Evolutionary conservation across 2,888 invertebrate species (phyloP), one percentile per base, ranked within the genome.

Genomic region (Allygus modestus): DNA sequence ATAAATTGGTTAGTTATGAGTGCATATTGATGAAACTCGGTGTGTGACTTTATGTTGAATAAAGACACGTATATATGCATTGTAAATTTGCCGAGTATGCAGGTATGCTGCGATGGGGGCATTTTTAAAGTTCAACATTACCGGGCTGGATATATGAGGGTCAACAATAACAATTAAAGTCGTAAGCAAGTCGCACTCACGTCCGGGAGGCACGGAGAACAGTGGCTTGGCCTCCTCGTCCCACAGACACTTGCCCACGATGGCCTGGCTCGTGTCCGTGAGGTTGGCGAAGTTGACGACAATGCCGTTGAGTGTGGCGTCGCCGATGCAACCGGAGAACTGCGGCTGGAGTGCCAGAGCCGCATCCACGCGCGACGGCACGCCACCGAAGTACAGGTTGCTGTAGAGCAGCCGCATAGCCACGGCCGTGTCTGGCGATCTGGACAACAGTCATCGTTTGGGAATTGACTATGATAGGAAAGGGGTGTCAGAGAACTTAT

Each of bases 251-350:
- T 92, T 93, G 58, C 94, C 94, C 11, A 95, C 90, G 75, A 92
- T 91, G 71, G 93, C 94, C 77, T 92, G 91, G 43, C 91, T 91
- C 86, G 92, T 92, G 86, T 94, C 93, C 0, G 92, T 93, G 0
- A 94, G 92, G 87, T 94, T 93, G 0, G 95, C 96, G 90, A 97
- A 96, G 89, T 97, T 96, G 75, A 96, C 92, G 79, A 95, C 94
- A 84, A 93, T 92, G 0, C 96, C 96, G 89, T 98, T 98, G 81
- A 98, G 91, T 0, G 97, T 97, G 0, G 97, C 96, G 90, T 99
- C 99, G 0, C 97, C 97, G 65, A 99, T 94, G 90, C 99, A 99
- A 0, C 99, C 99, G 33, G 93, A 92, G 89, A 98, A 97, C 2
- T 95, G 93, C 4, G 91, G 91, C 77, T 92, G 91, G 0, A 93